phyloP scores from a whole-genome alignment of 2,113 vertebrate species.

The Lagopus muta region DNA sequence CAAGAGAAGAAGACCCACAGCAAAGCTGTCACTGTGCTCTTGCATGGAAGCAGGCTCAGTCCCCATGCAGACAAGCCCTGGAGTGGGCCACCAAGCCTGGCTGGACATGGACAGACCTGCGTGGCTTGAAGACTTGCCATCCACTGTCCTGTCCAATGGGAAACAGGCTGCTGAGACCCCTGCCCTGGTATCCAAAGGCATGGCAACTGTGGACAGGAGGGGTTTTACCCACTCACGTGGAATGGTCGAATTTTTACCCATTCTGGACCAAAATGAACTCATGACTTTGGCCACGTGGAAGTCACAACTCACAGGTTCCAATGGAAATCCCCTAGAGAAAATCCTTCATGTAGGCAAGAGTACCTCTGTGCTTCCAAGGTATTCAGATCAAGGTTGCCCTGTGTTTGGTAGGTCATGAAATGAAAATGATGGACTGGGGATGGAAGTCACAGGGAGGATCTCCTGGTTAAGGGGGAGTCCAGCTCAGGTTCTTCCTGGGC shows the following conservation, averaged over 20 bases:
- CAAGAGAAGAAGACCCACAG: not conserved
- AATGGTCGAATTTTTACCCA: not conserved
- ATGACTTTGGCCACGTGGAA: not conserved
- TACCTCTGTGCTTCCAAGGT: not conserved
- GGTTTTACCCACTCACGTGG: not conserved
- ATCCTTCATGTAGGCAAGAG: no score
- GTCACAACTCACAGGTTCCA: not conserved
- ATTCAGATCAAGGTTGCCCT: not conserved
- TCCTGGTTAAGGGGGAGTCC: not conserved
- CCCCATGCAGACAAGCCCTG: not conserved
- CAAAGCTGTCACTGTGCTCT: not conserved
- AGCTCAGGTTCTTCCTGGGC: not conserved
- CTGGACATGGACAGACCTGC: not conserved
- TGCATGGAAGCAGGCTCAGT: not conserved
- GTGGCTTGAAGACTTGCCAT: not conserved
- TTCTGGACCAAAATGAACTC: not conserved
- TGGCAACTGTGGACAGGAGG: not conserved
- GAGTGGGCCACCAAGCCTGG: no score
- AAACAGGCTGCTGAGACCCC: not conserved
- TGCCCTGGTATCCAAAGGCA: not conserved
- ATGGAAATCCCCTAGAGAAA: not conserved
- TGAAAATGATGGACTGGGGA: not conserved
- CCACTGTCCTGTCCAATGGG: not conserved
- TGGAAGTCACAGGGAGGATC: not conserved
- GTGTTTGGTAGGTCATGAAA: not conserved